Base-by-base conservation (phyloP, 2,888 invertebrate species). In the Trichopoda pennipes region DNA sequence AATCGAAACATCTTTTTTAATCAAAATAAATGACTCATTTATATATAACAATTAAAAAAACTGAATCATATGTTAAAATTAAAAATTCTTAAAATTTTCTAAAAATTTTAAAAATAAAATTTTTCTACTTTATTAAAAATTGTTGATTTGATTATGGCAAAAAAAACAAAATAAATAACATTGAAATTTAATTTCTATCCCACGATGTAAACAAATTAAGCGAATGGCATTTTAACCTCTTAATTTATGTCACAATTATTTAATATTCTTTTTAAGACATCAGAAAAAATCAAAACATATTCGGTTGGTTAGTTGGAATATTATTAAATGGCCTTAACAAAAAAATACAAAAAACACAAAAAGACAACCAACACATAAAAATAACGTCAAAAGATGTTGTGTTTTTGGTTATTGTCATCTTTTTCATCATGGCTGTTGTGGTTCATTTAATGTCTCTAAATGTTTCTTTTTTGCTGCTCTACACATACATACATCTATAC, bases 201-300 rank as follows among this genome's bases (percentile, higher is more conserved):
- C 23, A 21, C 16, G 60, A 16, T 61, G 38, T 28, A 35, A 61
- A 28, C 28, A 74, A 38, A 74, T 74, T 64, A 56, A 66, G 49
- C 58, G 35, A 74, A 58, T 75, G 38, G 12, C 58, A 58, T 42
- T 60, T 58, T 42, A 75, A 60, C 58, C 75, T 75, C 51, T 68
- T 75, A 68, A 75, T 75, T 68, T 75, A 68, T 68, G 51, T 51
- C 66, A 75, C 58, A 75, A 68, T 75, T 75, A 58, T 58, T 75
- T 66, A 74, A 64, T 64, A 64, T 64, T 55, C 38, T 75, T 75
- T 75, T 47, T 38, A 17, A 53, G 42, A 53, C 74, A 56, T 35
- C 64, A 64, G 6, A 38, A 66, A 49, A 55, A 58, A 68, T 60
- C 49, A 58, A 75, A 68, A 51, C 16, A 58, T 75, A 51, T n/a